Base-by-base conservation (phyloP, 2,797 vertebrate species). In the Borostomias antarcticus region DNA sequence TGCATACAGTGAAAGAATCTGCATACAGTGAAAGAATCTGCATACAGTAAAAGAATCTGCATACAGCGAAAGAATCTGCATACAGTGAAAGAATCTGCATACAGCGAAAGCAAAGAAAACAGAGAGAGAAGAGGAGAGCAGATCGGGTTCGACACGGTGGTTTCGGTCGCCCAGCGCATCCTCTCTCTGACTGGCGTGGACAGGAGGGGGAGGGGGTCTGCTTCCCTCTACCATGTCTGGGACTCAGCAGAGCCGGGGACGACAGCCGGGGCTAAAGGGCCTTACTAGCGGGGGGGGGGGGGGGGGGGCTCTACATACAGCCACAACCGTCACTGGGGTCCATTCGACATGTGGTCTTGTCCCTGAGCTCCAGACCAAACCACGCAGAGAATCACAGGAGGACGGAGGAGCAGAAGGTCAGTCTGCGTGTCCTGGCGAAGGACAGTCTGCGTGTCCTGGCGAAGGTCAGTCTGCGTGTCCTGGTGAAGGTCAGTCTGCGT, bases 401-500 rank as follows among this genome's bases (percentile, higher is more conserved):
- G 76, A 85, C 59, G 78, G 75, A 76, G 80, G 75, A 26, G 5
- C 58, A 25, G 73, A 61, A 45, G 6, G 40, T 45, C 13, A 13
- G n/a, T 45, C 40, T 45, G 40, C 2, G 40, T 63, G 65, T 84
- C 77, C 73, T 60, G 47, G 63, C 4, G 70, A 85, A 86, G 90
- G 86, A 84, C 85, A 81, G 85, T 7, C 77, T 82, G 80, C 69
- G 62, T 63, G 65, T 84, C 77, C 73, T 60, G 47, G 63, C 4
- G 70, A 85, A 86, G 90, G 86, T 84, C 85, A 81, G 85, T 7
- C 13, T 33, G 82, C 76, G n/a, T n/a, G n/a, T n/a, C n/a, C n/a
- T n/a, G n/a, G n/a, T n/a, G n/a, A n/a, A n/a, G n/a, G n/a, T n/a
- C n/a, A n/a, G n/a, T n/a, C n/a, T n/a, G n/a, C n/a, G n/a, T 63